Base-by-base conservation (phyloP, 2,888 invertebrate species). In the Emmelina monodactyla region DNA sequence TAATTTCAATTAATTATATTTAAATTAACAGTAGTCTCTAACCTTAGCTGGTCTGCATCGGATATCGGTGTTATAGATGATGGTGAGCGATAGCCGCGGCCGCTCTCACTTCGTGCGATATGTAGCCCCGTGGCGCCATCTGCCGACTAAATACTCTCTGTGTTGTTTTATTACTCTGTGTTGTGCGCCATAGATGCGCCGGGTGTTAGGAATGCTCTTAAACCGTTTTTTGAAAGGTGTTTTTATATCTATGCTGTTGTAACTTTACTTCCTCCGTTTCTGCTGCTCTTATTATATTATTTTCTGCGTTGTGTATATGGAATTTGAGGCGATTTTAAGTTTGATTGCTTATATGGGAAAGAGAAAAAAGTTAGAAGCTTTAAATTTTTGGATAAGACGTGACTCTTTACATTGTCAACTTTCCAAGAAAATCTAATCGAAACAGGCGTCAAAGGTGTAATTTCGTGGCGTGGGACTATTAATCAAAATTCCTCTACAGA, bases 51-150 rank as follows among this genome's bases (percentile, higher is more conserved):
- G 46, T 57, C 65, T 68, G 32, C 39, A 28, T 35, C 33, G 37
- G 34, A 28, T 43, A 44, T 53, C 14, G 56, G 60, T 65, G 68
- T 69, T 68, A 68, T 62, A 71, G 71, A 75, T 75, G 65, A 64
- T 59, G 49, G 53, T 49, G 57, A 53, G 53, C 56, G 72, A 72
- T 72, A 71, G 61, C 49, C 38, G 40, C 31, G 49, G 48, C 42
- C 55, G 55, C 50, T 61, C 64, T 62, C 63, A 61, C 62, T 62
- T 67, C 55, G 68, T 67, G 66, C 62, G 54, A 58, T 69, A 69
- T 57, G 58, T 54, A 58, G 44, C 50, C 55, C 52, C 51, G 54
- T 57, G 66, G 70, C 73, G 70, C 69, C 70, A 67, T 68, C 65
- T 68, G 65, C 55, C 3, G 25, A 11, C 25, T 25, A 25, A 25